Conservation (phyloP, 2,797 vertebrate genomes). For the Cyclura pinguis region DNA sequence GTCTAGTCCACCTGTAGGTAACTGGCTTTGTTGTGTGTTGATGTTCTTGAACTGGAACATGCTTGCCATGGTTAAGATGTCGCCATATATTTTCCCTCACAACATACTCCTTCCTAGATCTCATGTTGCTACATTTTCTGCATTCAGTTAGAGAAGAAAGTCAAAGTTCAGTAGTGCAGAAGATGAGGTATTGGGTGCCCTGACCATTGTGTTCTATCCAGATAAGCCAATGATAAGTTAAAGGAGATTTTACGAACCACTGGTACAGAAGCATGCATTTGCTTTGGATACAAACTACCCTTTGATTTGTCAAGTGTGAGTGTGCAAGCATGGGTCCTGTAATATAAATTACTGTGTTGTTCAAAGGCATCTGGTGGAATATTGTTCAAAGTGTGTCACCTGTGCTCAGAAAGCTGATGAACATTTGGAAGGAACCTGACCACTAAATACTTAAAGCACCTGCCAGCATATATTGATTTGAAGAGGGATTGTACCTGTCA, state of each 20-base stretch:
- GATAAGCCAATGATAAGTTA: background rate
- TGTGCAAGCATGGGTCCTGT: background rate
- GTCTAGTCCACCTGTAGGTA: background rate
- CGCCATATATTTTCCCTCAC: conserved; percentile 6
- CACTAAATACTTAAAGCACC: conserved; percentile 1
- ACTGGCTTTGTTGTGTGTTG: background rate
- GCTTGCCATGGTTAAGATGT: background rate
- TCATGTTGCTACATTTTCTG: background rate
- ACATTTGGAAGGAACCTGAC: background rate
- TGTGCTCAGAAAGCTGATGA: background rate
- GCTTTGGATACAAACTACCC: background rate
- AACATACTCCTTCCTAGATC: background rate
- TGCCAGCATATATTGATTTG: conserved; percentile 8
- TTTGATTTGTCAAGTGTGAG: background rate
- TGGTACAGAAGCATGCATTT: background rate
- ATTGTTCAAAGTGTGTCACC: background rate
- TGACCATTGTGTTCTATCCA: background rate
- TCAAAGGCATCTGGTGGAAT: background rate
- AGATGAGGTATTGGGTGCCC: background rate
- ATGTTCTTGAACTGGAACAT: background rate
- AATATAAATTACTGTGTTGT: background rate
- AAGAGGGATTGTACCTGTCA: conserved; percentile 10
- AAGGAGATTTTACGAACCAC: background rate
- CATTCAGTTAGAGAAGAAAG: background rate
- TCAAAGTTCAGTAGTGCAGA: background rate